Percentiles rank a stretch among this genome's conserved stretches.
Conservation (phyloP, 2,888 invertebrate species). For the Heliconius aoede region DNA sequence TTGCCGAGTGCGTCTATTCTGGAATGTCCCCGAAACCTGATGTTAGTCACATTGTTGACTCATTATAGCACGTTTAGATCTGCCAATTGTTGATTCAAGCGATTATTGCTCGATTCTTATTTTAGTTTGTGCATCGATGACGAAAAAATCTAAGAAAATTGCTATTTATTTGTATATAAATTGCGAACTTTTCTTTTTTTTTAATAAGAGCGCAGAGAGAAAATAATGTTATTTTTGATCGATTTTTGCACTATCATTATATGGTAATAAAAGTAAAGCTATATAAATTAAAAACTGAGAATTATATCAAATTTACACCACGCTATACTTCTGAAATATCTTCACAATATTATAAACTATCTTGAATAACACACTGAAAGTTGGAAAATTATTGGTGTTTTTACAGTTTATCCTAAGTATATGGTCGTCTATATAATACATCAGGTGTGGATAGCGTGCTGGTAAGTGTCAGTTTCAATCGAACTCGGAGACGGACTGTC, state of each 20-base stretch:
- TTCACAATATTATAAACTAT: not conserved
- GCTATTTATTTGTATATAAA: not conserved
- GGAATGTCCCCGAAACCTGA: constrained; percentile 40
- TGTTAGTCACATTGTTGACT: constrained; percentile 38
- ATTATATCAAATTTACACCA: not conserved
- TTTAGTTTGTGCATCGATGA: not conserved
- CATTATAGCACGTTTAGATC: constrained; percentile 21
- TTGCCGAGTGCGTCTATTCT: constrained; percentile 52
- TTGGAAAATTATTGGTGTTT: constrained; percentile 1
- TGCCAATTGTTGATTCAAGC: constrained; percentile 15
- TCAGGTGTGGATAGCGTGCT: constrained; percentile 44
- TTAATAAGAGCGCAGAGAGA: no score
- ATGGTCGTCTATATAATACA: constrained; percentile 44
- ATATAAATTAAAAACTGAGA: not conserved
- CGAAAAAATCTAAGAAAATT: not conserved
- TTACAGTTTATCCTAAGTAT: constrained; percentile 36
- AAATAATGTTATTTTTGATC: no score
- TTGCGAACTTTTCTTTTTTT: no score
- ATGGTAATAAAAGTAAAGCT: no score
- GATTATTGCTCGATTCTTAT: not conserved
- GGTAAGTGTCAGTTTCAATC: constrained; percentile 46
- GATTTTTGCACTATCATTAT: no score
- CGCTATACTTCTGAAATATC: not conserved
- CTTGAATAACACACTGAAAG: not conserved
- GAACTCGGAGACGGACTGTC: constrained; percentile 57